These are phyloP conservation scores for Brachyrhaphis roseni DNA, from an alignment of 2,797 vertebrate genomes.

Conservation along the genomic window DNA sequence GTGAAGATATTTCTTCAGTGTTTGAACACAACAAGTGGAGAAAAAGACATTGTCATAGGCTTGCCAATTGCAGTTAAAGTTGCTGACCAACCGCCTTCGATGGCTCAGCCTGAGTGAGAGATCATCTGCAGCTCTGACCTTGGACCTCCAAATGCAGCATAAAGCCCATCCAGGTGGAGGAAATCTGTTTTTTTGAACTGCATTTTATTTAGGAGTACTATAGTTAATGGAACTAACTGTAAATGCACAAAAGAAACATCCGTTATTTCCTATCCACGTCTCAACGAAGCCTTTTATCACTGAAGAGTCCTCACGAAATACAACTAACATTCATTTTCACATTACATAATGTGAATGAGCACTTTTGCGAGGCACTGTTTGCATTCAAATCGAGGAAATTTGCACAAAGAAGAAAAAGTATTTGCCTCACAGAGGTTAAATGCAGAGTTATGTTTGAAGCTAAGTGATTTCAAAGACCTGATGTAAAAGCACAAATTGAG, in stretches of 20 bases:
- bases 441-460: slow-evolving; percentile 2
- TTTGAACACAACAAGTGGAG: background rate
- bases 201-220: background rate
- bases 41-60: background rate
- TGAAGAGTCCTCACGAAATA: background rate
- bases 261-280: background rate
- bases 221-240: background rate
- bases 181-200: background rate
- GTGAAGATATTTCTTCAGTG: background rate
- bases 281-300: background rate
- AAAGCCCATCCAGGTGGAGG: background rate
- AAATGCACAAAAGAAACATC: background rate
- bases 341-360: background rate
- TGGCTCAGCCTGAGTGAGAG: background rate
- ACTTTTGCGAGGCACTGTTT: background rate
- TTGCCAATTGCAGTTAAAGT: background rate
- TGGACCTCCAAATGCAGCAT: background rate
- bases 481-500: slow-evolving; percentile 17
- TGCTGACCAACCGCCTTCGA: background rate
- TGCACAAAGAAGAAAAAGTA: background rate
- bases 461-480: slow-evolving; percentile 23
- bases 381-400: background rate
- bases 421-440: slow-evolving; percentile 11
- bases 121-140: background rate
- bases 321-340: background rate